Percentiles rank a stretch among this genome's conserved stretches.
These are phyloP conservation scores for Phrynosoma blainvillii DNA, from an alignment of 2,113 vertebrate species.

Conservation along the genomic window DNA sequence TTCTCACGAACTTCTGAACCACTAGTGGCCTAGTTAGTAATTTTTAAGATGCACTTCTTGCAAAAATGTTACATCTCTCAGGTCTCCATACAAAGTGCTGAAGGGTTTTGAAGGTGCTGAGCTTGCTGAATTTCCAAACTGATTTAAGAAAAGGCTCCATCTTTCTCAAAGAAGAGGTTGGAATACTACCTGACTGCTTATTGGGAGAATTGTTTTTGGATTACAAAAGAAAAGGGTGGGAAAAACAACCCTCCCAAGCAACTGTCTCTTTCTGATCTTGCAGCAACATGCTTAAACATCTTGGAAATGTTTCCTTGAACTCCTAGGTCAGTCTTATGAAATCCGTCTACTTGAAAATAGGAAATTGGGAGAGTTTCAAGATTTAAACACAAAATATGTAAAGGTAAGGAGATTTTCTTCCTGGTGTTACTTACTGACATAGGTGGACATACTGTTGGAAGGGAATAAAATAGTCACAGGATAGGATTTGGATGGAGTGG, in stretches of 20 bases:
- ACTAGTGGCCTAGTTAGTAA: background rate
- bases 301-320: conserved; percentile 71
- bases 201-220: conserved; percentile 52
- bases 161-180: conserved; percentile 32
- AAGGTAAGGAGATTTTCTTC: conserved; percentile 86
- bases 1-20: background rate
- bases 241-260: conserved; percentile 68
- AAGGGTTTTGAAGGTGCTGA: background rate
- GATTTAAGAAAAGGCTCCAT: conserved; percentile 29
- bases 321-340: conserved; percentile 96
- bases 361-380: conserved; percentile 93
- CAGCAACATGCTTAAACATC: conserved; percentile 77
- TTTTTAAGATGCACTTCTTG: background rate
- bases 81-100: background rate
- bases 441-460: background rate
- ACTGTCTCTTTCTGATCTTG: conserved; percentile 72
- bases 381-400: conserved; percentile 92
- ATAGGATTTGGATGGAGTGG: conserved; percentile 8
- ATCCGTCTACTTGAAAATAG: conserved; percentile 94
- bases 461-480: conserved; percentile 13
- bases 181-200: conserved; percentile 45
- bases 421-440: conserved; percentile 58
- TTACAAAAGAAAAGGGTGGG: conserved; percentile 49
- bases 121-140: background rate
- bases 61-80: background rate